Evolutionary conservation across 2,113 vertebrate genomes (phyloP), one percentile per base, ranked within the genome.

Genomic region (Platycercus adscitus): DNA sequence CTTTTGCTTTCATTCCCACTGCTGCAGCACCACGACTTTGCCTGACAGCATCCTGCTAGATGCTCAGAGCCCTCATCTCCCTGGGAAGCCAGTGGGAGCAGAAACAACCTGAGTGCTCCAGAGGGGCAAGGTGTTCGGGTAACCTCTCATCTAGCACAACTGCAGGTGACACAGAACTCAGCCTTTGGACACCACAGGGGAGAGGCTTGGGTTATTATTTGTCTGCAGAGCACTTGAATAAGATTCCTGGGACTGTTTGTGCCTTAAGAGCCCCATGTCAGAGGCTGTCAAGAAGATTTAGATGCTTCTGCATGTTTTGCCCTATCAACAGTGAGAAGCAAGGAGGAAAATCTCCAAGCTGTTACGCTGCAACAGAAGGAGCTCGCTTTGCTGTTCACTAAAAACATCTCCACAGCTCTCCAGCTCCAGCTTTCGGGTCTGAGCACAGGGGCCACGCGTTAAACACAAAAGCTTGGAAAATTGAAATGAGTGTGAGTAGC

Each of bases 1-100:
- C 13, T 91, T 94, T 81, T 88, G 23, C 81, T 93, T 83, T 94
- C 63, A 91, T 92, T 71, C 68, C 81, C 72, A 81, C 17, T 60
- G 68, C 58, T 60, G 65, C 64, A 68, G 78, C 52, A 55, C 66
- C 66, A 60, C 0, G 37, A 81, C 86, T 71, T 78, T 29, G 47
- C 61, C 61, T 76, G 49, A 72, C 84, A 91, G 72, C 68, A 90
- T 68, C 76, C 71, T 85, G 41, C 63, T 75, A 47, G 75, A 77
- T 60, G 29, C 33, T 94, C 70, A 78, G 50, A 78, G 29, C 60
- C 44, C 55, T 91, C 77, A 72, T 61, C 77, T 72, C 61, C 13
- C 80, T 84, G 65, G 81, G 89, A 83, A 93, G 66, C 10, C 33
- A 66, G 19, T 29, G 39, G 70, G 41, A 56, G 88, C 56, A 64